These are phyloP conservation scores for Tethya wilhelma DNA, from an alignment of 37 sponge, comb jelly and placozoan species.

Conservation along the genomic window DNA sequence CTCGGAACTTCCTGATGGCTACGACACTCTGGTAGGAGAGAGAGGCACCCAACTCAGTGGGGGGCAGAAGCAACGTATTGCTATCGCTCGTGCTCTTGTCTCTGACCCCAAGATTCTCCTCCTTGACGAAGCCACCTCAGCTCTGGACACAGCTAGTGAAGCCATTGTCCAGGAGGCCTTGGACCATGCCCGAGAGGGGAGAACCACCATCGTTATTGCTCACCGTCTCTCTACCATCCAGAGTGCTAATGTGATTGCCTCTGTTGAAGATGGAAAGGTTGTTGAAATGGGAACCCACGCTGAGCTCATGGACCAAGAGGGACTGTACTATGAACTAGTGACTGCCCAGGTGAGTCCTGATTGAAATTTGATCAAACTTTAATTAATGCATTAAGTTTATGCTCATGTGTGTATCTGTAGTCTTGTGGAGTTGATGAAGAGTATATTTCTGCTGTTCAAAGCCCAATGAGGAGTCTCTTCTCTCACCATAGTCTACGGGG, in stretches of 20 bases:
- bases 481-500: neutral
- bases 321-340: conserved; percentile 92
- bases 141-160: conserved; percentile 94
- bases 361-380: neutral
- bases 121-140: conserved; percentile 95
- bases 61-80: conserved; percentile 93
- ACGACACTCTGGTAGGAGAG: conserved; percentile 86
- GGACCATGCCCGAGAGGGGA: conserved; percentile 81
- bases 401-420: neutral
- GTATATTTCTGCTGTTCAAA: neutral
- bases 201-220: conserved; percentile 91
- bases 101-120: conserved; percentile 87
- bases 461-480: neutral
- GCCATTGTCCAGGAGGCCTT: conserved; percentile 82
- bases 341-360: conserved; percentile 61
- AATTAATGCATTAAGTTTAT: neutral
- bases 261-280: conserved; percentile 63
- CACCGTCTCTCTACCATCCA: conserved; percentile 89
- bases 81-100: conserved; percentile 92
- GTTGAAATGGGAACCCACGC: conserved; percentile 80
- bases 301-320: conserved; percentile 73
- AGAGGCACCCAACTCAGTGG: conserved; percentile 88
- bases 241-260: conserved; percentile 76
- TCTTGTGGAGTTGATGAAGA: conserved; percentile 11
- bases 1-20: conserved; percentile 79